Conservation (phyloP, 2,888 invertebrate species). For the Neoscelio sp. region DNA sequence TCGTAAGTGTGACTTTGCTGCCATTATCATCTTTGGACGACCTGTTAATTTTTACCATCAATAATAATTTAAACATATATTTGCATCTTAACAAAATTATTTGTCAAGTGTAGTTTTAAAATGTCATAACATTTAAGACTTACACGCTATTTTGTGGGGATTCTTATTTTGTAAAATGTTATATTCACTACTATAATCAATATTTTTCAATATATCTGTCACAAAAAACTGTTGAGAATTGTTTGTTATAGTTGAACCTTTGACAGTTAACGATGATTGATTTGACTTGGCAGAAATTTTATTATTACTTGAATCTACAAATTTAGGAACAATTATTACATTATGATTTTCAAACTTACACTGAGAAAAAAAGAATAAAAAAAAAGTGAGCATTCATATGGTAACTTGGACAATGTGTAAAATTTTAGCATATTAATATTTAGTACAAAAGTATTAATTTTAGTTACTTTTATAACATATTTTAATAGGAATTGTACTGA, state of each 20-base stretch:
- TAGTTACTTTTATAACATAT: too few species aligned
- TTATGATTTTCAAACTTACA: too few species aligned
- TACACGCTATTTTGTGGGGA: too few species aligned
- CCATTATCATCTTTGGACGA: slow-evolving; percentile 83
- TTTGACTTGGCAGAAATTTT: neutral
- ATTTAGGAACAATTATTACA: too few species aligned
- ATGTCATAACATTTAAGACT: neutral
- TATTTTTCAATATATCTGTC: slow-evolving; percentile 49
- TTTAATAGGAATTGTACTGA: too few species aligned
- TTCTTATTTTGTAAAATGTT: neutral
- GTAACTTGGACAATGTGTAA: too few species aligned
- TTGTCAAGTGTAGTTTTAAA: too few species aligned
- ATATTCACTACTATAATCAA: slow-evolving; percentile 77
- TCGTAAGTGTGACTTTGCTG: slow-evolving; percentile 82
- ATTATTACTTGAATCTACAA: neutral
- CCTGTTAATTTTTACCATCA: slow-evolving; percentile 76
- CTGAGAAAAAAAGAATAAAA: too few species aligned
- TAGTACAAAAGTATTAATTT: too few species aligned
- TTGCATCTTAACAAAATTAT: neutral
- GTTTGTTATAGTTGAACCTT: slow-evolving; percentile 7
- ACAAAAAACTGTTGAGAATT: slow-evolving; percentile 20
- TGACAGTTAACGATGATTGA: neutral
- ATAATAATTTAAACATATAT: neutral
- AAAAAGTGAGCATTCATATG: too few species aligned
- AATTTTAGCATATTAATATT: too few species aligned